Base-by-base conservation (phyloP, 2,888 invertebrate species). In the Polydrusus pterygomalis region DNA sequence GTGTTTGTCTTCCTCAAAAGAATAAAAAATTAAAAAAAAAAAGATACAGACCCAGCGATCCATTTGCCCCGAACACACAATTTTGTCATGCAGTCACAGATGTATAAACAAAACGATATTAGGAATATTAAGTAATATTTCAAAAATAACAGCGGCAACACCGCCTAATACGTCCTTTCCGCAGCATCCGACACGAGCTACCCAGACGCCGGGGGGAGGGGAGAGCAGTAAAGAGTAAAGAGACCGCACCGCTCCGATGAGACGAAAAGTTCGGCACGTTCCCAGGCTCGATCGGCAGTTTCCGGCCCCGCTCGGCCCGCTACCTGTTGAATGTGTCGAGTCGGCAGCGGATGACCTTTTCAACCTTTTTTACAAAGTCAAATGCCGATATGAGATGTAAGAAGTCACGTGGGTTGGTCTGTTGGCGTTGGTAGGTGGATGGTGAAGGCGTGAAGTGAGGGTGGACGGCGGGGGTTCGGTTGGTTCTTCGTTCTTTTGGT, bases 261-360 rank as follows among this genome's bases (percentile, higher is more conserved):
- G 81, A 83, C 78, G 81, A 80, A 80, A 80, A 79, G 78, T 79
- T 83, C 84, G 84, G 84, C 85, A 82, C 82, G 83, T 85, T 85
- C 83, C 84, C 84, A 84, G 81, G 82, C 81, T 79, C 80, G 78
- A 65, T 84, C 84, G 84, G 79, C 68, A 25, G 15, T 56, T 45
- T 74, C 79, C 83, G 83, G 56, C 38, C 11, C 8, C 30, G 63
- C 40, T 81, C 81, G 81, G 65, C 68, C 67, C 62, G 75, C 78
- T 78, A 78, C 78, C 78, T 78, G 78, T 78, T 78, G 75, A 56
- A 70, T 69, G 40, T 68, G 72, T 63, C 63, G 64, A 64, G 69
- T 60, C 63, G 62, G 64, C 60, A 62, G 54, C 49, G 63, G 71
- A 62, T 68, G 75, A 75, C 68, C 71, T 75, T 75, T 75, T 75